Base-by-base conservation (phyloP, 2,113 vertebrate species). In the Bostrychus sinensis region DNA sequence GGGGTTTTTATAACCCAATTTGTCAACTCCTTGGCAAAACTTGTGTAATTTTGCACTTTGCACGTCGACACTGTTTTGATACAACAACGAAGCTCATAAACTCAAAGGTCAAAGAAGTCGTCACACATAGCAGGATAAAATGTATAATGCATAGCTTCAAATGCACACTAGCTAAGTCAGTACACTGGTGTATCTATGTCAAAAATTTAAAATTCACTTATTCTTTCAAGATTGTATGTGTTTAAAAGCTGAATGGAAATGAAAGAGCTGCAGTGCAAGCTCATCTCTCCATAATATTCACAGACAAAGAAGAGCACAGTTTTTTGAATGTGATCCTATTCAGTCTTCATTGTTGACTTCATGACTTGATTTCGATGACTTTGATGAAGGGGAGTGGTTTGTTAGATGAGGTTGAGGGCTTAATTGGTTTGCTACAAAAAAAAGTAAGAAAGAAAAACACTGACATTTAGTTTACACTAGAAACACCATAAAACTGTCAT, bases 361-460 rank as follows among this genome's bases (percentile, higher is more conserved):
- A 92, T 3, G 92, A 92, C 71, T 82, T 92, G 62, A 92, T 97
- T 80, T 98, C 95, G 30, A 97, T 94, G 79, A 97, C 94, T 77
- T 95, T 94, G 68, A 96, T 97, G 81, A 95, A 93, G 12, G 96
- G 95, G 67, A 94, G 87, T 0, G 92, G 94, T 70, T 95, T 95
- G 41, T 78, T 91, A 9, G 93, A 90, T 1, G 89, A 89, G 39
- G 80, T 88, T 9, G 92, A 91, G 2, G 41, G 91, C 61, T 89
- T 91, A 62, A 93, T 82, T 34, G 91, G 88, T 70, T 94, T 88
- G 63, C 95, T 96, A 83, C 3, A 22, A 56, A 41, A 26, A 61
- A n/a, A n/a, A n/a, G n/a, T n/a, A n/a, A 43, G 54, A 48, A 67
- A 50, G 16, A 72, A 22, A n/a, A 67, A 26, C 5, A 28, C 25